Base-by-base conservation (phyloP, 2,888 invertebrate species). In the Salpingus planirostris region DNA sequence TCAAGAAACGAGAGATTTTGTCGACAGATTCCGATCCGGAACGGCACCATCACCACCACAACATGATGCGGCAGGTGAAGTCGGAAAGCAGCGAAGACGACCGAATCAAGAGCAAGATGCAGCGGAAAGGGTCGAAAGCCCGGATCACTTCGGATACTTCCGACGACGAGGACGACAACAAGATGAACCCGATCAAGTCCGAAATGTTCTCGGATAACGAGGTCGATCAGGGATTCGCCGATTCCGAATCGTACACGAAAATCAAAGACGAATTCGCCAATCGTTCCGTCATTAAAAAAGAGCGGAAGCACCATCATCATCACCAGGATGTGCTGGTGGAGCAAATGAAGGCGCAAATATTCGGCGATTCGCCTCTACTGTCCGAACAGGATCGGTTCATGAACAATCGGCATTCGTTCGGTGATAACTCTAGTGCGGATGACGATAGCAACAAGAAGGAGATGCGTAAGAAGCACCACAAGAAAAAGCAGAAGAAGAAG, bases 401-500 rank as follows among this genome's bases (percentile, higher is more conserved):
- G 4, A 51, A 49, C 30, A 54, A 47, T 28, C 34, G 45, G 39
- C 47, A 43, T 38, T 44, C 48, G n/a, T 51, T 53, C 24, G 33
- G 27, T 3, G 55, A 55, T n/a, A 54, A 55, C 36, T 62, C 62
- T 11, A 56, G 60, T 0, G 62, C 58, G 14, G 64, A 63, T 28
- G 63, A 63, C 37, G 49, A 44, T 34, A 40, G 39, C 24, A 43
- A 52, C 33, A 47, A 47, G 29, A 34, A 38, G n/a, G 38, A 7
- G 33, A 37, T 11, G 50, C 49, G 33, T 31, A 26, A 83, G 6
- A 84, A 80, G 57, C 87, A 84, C 55, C 87, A 87, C 55, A 87
- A 85, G 62, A 87, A 86, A 69, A 87, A 85, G 54, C 84, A 85
- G 56, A 86, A 81, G 60, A 79, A 80, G 14, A 78, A 80, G 44